Percentiles rank a stretch among this genome's conserved stretches.
These are phyloP conservation scores for Butorides virescens DNA, from an alignment of 2,113 vertebrate species.

Conservation along the genomic window DNA sequence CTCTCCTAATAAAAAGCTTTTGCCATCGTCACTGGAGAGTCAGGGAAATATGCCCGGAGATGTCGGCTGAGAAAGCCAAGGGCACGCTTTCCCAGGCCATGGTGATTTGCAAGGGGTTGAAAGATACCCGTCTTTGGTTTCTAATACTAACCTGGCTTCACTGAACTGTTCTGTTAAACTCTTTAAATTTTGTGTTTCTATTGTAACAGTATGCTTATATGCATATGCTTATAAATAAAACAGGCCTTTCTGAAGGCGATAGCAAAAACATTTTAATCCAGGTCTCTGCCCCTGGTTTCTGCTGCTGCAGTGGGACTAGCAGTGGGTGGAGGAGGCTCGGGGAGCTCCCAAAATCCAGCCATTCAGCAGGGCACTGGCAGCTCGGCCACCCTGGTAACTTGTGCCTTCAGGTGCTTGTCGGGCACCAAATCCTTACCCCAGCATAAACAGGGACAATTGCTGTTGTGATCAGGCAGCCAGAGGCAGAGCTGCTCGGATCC, in stretches of 20 bases:
- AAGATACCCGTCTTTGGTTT: neutral
- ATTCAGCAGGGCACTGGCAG: neutral
- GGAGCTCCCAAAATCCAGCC: neutral
- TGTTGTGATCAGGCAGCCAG: neutral
- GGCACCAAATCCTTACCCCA: neutral
- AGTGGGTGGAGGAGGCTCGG: neutral
- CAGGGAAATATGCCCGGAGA: neutral
- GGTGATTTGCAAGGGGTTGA: neutral
- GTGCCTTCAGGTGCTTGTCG: neutral
- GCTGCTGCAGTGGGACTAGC: neutral
- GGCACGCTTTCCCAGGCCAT: neutral
- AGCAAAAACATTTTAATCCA: neutral
- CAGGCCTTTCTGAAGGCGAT: neutral
- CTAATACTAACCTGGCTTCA: neutral
- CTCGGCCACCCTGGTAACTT: neutral
- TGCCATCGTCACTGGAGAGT: neutral
- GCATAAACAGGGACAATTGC: neutral
- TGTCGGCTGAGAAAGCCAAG: neutral
- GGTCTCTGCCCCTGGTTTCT: neutral
- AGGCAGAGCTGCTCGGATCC: neutral
- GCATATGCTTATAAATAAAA: neutral
- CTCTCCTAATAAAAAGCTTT: slow-evolving; percentile 3
- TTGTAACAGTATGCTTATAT: neutral
- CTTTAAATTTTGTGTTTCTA: neutral
- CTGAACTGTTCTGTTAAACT: neutral